A percentile compares a stretch with the other conserved stretches of the same genome.
These are phyloP conservation scores for Dryocosmus kuriphilus DNA, from an alignment of 2,888 invertebrate species.

Conservation along the genomic window DNA sequence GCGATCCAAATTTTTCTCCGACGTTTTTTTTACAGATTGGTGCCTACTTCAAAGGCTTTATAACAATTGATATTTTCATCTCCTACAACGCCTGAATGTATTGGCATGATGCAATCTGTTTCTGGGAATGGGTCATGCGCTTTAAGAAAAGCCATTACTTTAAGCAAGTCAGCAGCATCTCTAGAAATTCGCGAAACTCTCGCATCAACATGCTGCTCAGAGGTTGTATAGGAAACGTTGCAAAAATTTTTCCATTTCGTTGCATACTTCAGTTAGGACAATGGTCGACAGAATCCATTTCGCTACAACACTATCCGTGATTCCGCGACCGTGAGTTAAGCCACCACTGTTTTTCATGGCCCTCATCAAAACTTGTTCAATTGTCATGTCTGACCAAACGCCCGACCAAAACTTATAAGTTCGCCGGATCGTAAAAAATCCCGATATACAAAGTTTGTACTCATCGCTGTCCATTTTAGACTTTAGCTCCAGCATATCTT, in stretches of 20 bases:
- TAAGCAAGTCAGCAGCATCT: constrained; percentile 57
- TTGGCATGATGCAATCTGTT: constrained; percentile 52
- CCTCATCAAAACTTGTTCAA: constrained; percentile 64
- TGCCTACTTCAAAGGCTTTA: background rate
- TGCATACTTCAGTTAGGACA: too few relatives aligned
- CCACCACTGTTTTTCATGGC: constrained; percentile 64
- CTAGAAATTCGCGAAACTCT: constrained; percentile 54
- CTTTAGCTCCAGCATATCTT: too few relatives aligned
- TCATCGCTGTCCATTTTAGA: too few relatives aligned
- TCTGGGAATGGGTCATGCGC: constrained; percentile 59
- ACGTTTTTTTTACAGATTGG: too few relatives aligned
- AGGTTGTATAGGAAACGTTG: too few relatives aligned
- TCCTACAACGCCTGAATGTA: constrained; percentile 54
- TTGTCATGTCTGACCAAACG: too few relatives aligned
- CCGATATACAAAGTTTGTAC: too few relatives aligned
- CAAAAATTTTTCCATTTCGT: too few relatives aligned
- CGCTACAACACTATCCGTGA: constrained; percentile 56
- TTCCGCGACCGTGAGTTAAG: constrained; percentile 60
- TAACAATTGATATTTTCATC: constrained; percentile 42
- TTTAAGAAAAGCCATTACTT: constrained; percentile 57
- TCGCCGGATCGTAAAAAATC: too few relatives aligned
- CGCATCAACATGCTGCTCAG: too few relatives aligned
- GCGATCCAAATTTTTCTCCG: too few relatives aligned
- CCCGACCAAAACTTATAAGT: too few relatives aligned
- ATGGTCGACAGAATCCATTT: constrained; percentile 58